Evolutionary conservation across 2,113 vertebrate species (phyloP).

Genomic region (Podiceps cristatus): DNA sequence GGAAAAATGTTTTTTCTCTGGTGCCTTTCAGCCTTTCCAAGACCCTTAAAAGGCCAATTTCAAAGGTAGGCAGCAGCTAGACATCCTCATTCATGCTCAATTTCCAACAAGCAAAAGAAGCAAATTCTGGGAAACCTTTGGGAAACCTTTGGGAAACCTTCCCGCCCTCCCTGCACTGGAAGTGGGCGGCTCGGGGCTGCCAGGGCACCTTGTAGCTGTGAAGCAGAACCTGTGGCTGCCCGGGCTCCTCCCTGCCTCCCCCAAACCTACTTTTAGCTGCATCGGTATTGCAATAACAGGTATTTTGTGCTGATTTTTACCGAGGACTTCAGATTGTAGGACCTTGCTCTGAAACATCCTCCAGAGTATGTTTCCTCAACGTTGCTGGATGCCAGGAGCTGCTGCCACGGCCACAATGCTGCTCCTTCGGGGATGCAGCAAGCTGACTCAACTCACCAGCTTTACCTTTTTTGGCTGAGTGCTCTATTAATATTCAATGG

Average conservation of each 20-base stretch:
- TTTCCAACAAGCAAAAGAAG: background rate
- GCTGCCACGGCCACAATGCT: accelerated
- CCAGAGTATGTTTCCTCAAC: background rate
- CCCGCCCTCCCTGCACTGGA: accelerated
- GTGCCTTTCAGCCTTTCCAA: background rate
- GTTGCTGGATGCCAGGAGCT: accelerated
- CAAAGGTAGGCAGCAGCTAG: too few relatives aligned
- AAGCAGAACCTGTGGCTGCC: background rate
- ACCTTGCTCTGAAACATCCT: background rate
- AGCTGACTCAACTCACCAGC: background rate
- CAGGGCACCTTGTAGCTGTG: background rate
- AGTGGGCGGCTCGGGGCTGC: accelerated
- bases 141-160: background rate
- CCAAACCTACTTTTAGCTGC: background rate
- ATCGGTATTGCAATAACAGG: accelerated
- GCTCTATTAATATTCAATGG: accelerated
- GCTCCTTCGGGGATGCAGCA: background rate
- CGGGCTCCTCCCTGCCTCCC: background rate
- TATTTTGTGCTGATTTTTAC: background rate
- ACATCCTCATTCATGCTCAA: accelerated
- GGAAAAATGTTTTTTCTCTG: background rate
- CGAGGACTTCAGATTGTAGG: background rate
- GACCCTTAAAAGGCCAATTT: background rate
- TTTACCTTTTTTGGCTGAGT: accelerated
- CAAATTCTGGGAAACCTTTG: background rate